A percentile compares a stretch with the other conserved stretches of the same genome.
These are phyloP conservation scores for Dicyrtomina minuta DNA, from an alignment of 2,888 invertebrate genomes.

Conservation along the genomic window DNA sequence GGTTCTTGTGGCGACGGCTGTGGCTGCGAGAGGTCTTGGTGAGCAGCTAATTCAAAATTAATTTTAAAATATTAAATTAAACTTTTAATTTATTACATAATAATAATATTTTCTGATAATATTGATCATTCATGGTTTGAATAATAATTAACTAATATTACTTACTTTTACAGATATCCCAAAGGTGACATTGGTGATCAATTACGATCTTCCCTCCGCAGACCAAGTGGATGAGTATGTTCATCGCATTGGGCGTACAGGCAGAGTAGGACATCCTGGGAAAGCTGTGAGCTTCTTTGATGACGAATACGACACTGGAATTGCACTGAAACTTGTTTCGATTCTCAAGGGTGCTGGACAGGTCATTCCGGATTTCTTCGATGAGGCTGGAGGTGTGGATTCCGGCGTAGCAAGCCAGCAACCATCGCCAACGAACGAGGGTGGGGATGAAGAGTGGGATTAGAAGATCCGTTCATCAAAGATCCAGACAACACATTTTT, in stretches of 20 bases:
- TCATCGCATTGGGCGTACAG: slow-evolving; percentile 61
- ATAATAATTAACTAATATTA: too few species aligned
- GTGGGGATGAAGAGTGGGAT: slow-evolving; percentile 39
- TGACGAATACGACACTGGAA: slow-evolving; percentile 64
- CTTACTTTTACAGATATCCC: slow-evolving; percentile 71
- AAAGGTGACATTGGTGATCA: slow-evolving; percentile 66
- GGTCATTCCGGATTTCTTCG: slow-evolving; percentile 74
- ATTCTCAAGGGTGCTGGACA: slow-evolving; percentile 77
- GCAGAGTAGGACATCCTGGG: slow-evolving; percentile 59
- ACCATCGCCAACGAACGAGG: slow-evolving; percentile 31
- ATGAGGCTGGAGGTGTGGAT: slow-evolving; percentile 57
- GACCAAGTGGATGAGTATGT: slow-evolving; percentile 59
- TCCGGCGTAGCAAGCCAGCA: slow-evolving; percentile 57
- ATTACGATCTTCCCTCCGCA: slow-evolving; percentile 61
- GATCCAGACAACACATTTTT: too few species aligned
- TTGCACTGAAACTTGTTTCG: slow-evolving; percentile 68
- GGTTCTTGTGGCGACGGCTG: slow-evolving; percentile 90
- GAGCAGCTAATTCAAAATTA: too few species aligned
- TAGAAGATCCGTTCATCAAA: too few species aligned
- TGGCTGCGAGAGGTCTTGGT: slow-evolving; percentile 88
- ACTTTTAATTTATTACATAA: not conserved
- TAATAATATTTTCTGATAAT: not conserved
- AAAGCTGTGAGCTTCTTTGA: slow-evolving; percentile 61
- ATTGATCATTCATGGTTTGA: too few species aligned
- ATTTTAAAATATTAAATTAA: slow-evolving; percentile 48